Conservation (phyloP, 2,113 vertebrate genomes). For the Himantopus leucocephalus region DNA sequence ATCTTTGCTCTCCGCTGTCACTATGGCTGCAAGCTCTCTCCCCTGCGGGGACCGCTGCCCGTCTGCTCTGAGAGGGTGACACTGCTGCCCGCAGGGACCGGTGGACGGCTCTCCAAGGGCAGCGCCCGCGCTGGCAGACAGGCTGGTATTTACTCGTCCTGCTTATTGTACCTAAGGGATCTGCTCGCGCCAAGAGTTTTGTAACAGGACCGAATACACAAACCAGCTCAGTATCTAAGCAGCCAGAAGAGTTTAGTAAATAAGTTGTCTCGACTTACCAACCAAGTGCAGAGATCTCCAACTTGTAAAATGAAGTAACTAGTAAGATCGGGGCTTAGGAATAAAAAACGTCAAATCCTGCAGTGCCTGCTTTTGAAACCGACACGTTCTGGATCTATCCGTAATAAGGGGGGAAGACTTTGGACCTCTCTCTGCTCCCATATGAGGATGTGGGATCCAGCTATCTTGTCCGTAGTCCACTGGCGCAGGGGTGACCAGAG, state of each 20-base stretch:
- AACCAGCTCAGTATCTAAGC: neutral
- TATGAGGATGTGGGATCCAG: neutral
- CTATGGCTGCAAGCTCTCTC: neutral
- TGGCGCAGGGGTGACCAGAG: neutral
- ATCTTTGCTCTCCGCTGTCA: accelerated
- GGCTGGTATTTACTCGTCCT: neutral
- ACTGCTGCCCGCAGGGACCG: neutral
- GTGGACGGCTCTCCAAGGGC: neutral
- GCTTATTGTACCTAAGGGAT: neutral
- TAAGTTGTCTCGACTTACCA: neutral
- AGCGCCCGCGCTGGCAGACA: neutral
- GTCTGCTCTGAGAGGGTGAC: neutral
- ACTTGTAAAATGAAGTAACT: neutral
- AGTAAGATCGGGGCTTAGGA: neutral
- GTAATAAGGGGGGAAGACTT: neutral
- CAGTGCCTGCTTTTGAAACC: neutral
- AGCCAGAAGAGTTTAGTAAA: neutral
- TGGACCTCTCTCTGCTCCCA: neutral
- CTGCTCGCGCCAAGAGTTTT: neutral
- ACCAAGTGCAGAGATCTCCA: neutral
- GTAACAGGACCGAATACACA: neutral
- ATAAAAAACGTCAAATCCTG: neutral
- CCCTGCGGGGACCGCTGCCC: neutral
- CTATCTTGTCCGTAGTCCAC: neutral
- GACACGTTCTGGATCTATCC: neutral